phyloP scores from a whole-genome alignment of 2,888 invertebrate species.

The Lissonota sp. region DNA sequence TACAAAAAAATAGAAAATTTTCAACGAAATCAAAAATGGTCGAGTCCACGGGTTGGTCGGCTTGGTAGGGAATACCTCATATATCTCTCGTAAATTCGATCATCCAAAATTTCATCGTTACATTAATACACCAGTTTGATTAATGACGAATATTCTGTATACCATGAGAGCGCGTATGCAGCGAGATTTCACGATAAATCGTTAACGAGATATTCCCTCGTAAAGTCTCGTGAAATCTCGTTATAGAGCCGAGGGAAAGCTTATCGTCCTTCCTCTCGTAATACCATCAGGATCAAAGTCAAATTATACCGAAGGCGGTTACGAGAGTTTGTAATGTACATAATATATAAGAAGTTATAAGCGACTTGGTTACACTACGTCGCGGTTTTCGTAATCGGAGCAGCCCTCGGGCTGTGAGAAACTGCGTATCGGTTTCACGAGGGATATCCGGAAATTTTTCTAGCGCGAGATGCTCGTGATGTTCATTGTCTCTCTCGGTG shows the following conservation, averaged over 20 bases:
- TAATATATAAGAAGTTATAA: constrained; percentile 36
- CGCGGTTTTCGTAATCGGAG: constrained; percentile 20
- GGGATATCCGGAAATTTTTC: too few relatives aligned
- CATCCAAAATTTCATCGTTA: too few relatives aligned
- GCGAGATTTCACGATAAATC: too few relatives aligned
- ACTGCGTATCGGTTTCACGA: constrained; percentile 37
- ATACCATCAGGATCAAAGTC: constrained; percentile 24
- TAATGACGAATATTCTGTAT: too few relatives aligned
- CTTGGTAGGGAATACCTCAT: too few relatives aligned
- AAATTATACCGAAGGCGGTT: constrained; percentile 1
- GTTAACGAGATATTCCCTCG: constrained; percentile 20
- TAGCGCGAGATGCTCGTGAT: too few relatives aligned
- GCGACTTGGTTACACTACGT: background rate
- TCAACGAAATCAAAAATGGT: too few relatives aligned
- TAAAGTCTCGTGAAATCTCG: constrained; percentile 33
- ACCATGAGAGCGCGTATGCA: too few relatives aligned
- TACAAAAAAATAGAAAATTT: too few relatives aligned
- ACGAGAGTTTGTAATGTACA: background rate
- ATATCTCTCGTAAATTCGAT: too few relatives aligned
- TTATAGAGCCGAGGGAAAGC: constrained; percentile 44
- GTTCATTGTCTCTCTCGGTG: constrained; percentile 9
- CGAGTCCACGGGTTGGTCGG: too few relatives aligned
- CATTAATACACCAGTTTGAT: too few relatives aligned
- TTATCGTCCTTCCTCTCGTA: constrained; percentile 46
- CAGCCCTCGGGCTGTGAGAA: constrained; percentile 36